Evolutionary conservation across 2,888 invertebrate species (phyloP), one percentile per base, ranked within the genome.

Genomic region (Drosophila dives): DNA sequence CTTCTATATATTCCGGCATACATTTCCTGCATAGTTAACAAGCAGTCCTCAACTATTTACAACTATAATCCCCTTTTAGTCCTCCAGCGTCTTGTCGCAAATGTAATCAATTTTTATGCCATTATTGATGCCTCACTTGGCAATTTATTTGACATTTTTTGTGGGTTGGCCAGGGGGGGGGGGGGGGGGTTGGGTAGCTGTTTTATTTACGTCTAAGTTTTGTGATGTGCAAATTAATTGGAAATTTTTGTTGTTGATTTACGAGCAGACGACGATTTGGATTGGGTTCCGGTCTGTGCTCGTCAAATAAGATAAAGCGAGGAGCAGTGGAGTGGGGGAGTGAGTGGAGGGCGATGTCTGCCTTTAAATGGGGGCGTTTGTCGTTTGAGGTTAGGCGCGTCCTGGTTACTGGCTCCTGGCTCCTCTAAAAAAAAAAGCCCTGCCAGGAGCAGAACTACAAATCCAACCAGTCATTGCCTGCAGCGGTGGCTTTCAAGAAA

Each of bases 21-120:
- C 87, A 87, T 84, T 75, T 87, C 83, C 83, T 78, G 85, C 65
- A 56, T 61, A 67, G 70, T 60, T 74, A 79, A 74, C 72, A 64
- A 49, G 49, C 23, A 36, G 64, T 65, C 69, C 67, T 70, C 49
- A 78, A 74, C 87, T 84, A 86, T 81, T 73, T 76, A 64, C 64
- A 82, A 75, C 79, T 75, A 66, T 36, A 53, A 60, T 48, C 56
- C 36, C 40, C 51, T 29, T 59, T 56, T 34, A 10, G 49, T 53
- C 23, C 29, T 1, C n/a, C 26, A 20, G 32, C 12, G 51, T 33
- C 55, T 45, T 59, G 26, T 38, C 68, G 64, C 58, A 82, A 87
- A 77, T 91, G 80, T 86, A 91, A 91, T 91, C 91, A 90, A 91
- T 91, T 89, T 90, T 86, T 83, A 89, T 84, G 86, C 86, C 81